Conservation (phyloP, 2,113 vertebrate genomes). For the Stigmatopora argus region DNA sequence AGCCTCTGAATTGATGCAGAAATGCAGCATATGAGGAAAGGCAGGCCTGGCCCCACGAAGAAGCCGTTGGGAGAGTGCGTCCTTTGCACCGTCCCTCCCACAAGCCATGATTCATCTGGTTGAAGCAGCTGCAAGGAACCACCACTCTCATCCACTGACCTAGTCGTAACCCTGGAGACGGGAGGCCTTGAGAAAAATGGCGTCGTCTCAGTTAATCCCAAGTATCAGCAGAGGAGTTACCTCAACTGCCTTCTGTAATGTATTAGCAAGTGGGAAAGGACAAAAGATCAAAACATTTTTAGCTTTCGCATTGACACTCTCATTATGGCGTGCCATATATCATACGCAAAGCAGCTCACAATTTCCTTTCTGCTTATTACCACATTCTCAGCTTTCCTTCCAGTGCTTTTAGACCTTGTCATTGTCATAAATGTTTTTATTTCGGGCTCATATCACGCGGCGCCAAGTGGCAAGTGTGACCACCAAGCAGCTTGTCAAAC, state of each 20-base stretch:
- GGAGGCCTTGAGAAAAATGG: slow-evolving; percentile 65
- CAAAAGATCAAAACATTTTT: slow-evolving; percentile 54
- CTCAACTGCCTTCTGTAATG: slow-evolving; percentile 48
- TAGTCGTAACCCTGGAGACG: slow-evolving; percentile 61
- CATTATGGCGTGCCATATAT: slow-evolving; percentile 30
- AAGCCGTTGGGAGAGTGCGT: slow-evolving; percentile 53
- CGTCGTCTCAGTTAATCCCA: slow-evolving; percentile 58
- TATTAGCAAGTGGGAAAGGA: slow-evolving; percentile 38
- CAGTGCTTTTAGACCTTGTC: slow-evolving; percentile 19
- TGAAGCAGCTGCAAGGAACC: slow-evolving; percentile 60
- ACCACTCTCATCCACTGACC: slow-evolving; percentile 60
- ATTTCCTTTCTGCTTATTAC: slow-evolving; percentile 38
- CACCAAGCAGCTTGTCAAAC: slow-evolving; percentile 43
- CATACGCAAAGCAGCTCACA: slow-evolving; percentile 17
- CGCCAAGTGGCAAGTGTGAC: slow-evolving; percentile 18
- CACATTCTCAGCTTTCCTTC: slow-evolving; percentile 22
- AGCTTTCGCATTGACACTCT: slow-evolving; percentile 33
- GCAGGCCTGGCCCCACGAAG: slow-evolving; percentile 56
- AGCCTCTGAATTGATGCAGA: slow-evolving; percentile 32
- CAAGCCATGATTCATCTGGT: slow-evolving; percentile 62
- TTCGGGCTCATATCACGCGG: slow-evolving; percentile 4
- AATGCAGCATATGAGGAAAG: slow-evolving; percentile 66
- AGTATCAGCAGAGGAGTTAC: slow-evolving; percentile 55
- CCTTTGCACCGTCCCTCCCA: slow-evolving; percentile 63
- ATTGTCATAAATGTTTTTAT: slow-evolving; percentile 20